Conservation (phyloP, 2,888 invertebrate species). For the Merodon equestris region DNA sequence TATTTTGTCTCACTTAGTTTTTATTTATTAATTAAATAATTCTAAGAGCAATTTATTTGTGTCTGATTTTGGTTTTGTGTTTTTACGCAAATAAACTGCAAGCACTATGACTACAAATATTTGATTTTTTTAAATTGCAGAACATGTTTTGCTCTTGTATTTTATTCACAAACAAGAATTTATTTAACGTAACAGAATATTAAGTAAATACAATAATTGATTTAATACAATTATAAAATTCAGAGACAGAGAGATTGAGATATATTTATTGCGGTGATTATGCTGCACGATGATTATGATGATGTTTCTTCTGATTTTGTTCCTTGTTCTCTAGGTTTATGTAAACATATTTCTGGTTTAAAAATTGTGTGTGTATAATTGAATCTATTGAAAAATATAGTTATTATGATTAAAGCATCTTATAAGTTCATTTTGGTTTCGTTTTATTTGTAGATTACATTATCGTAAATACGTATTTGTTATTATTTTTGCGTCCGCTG, state of each 20-base stretch:
- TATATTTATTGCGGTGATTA: constrained; percentile 52
- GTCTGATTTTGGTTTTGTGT: constrained; percentile 42
- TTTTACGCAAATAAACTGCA: constrained; percentile 57
- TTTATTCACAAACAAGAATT: constrained; percentile 52
- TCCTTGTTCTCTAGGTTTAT: constrained; percentile 48
- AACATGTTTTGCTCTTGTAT: constrained; percentile 29
- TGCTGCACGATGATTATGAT: constrained; percentile 58
- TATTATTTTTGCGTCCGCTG: constrained; percentile 59
- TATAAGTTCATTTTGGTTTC: constrained; percentile 57
- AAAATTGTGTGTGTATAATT: constrained; percentile 65
- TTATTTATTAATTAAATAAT: constrained; percentile 44
- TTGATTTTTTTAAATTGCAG: constrained; percentile 43
- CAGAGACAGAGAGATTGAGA: constrained; percentile 19
- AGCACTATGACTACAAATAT: constrained; percentile 36
- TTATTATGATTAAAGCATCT: constrained; percentile 63
- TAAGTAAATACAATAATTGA: background rate
- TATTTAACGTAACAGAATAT: constrained; percentile 26
- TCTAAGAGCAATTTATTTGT: constrained; percentile 50
- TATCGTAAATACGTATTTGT: constrained; percentile 59
- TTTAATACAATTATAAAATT: constrained; percentile 28
- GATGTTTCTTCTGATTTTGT: constrained; percentile 35
- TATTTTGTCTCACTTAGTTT: constrained; percentile 32
- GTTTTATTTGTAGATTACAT: constrained; percentile 50
- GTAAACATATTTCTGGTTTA: constrained; percentile 13
- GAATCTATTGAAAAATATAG: constrained; percentile 65